These are phyloP conservation scores for Pentalonia nigronervosa DNA, from an alignment of 1,140 invertebrate species.

Conservation along the genomic window DNA sequence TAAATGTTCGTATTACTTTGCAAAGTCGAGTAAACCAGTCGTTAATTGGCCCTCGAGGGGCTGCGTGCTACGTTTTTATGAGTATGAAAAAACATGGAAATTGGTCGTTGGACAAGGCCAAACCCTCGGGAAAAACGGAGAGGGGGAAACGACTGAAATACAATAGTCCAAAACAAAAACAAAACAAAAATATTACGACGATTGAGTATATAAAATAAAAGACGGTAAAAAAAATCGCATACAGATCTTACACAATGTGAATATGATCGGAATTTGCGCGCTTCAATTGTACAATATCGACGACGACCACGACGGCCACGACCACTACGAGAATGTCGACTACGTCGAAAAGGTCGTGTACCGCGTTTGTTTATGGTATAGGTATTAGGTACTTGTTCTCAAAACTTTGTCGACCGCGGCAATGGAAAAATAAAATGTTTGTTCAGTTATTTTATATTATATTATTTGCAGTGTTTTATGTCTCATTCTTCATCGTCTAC, in stretches of 20 bases:
- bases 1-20: background rate
- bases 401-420: background rate
- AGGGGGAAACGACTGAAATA: background rate
- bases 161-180: background rate
- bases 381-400: slow-evolving; percentile 21
- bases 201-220: background rate
- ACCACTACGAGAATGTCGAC: background rate
- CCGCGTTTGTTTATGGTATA: slow-evolving; percentile 27
- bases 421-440: background rate
- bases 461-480: background rate
- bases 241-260: slow-evolving; percentile 7
- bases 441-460: background rate
- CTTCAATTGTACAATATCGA: slow-evolving; percentile 26
- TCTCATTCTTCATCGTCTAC: background rate
- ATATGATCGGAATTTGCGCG: slow-evolving; percentile 19
- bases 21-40: slow-evolving; percentile 2
- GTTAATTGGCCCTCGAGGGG: slow-evolving; percentile 33
- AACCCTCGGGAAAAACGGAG: background rate
- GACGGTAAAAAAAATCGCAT: background rate
- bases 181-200: background rate
- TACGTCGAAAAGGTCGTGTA: slow-evolving; percentile 6
- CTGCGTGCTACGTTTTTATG: background rate
- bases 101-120: slow-evolving; percentile 25
- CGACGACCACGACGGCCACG: background rate
- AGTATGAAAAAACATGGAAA: slow-evolving; percentile 10